Conservation (phyloP, 2,888 invertebrate species). For the Eilema caniola region DNA sequence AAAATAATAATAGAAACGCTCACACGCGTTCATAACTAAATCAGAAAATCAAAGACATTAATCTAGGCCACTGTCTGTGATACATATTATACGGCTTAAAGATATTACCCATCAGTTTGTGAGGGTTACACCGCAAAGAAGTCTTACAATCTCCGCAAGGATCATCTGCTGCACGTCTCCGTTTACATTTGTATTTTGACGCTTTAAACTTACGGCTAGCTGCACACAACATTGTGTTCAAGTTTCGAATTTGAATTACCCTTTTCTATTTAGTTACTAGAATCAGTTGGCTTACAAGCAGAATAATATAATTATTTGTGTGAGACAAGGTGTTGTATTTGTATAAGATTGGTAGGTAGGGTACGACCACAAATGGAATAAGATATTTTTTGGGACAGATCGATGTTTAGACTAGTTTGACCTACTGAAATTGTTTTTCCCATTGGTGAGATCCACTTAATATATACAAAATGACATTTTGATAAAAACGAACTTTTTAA, state of each 20-base stretch:
- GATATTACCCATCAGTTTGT: slow-evolving; percentile 22
- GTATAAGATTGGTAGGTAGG: neutral
- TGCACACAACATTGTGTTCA: slow-evolving; percentile 37
- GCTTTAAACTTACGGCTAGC: slow-evolving; percentile 47
- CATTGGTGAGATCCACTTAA: neutral
- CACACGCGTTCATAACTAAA: neutral
- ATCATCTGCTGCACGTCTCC: slow-evolving; percentile 73
- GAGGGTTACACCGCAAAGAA: slow-evolving; percentile 75
- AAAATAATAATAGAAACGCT: neutral
- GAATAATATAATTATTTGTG: slow-evolving; percentile 1
- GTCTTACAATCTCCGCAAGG: slow-evolving; percentile 81
- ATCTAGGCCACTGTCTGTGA: slow-evolving; percentile 36
- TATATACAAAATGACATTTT: too few species aligned
- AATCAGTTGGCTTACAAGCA: slow-evolving; percentile 30
- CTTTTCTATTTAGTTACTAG: slow-evolving; percentile 31
- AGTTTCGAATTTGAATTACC: slow-evolving; percentile 40
- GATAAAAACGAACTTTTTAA: too few species aligned
- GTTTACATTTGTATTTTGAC: slow-evolving; percentile 67
- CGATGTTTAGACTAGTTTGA: neutral
- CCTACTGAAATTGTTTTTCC: too few species aligned
- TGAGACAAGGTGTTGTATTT: neutral
- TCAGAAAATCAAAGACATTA: neutral
- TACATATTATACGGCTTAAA: slow-evolving; percentile 44
- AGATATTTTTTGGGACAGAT: neutral
- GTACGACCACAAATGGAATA: too few species aligned